Evolutionary conservation across 2,113 vertebrate genomes (phyloP).

Genomic region (Gymnogyps californianus): DNA sequence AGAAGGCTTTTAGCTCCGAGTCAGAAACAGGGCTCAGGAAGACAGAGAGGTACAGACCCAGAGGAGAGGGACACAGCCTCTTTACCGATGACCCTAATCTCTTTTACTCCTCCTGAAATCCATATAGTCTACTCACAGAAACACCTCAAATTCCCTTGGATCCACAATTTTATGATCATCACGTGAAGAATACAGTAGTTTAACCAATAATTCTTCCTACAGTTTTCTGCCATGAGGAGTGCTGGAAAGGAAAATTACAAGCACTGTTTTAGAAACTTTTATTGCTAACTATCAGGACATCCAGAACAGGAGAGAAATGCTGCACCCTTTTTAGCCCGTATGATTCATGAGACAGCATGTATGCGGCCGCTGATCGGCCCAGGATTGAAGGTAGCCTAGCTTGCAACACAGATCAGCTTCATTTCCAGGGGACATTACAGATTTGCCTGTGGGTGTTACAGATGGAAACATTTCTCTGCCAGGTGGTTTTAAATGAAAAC

Average conservation of each 20-base stretch:
- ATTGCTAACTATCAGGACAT: neutral
- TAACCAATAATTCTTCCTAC: neutral
- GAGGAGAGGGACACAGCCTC: neutral
- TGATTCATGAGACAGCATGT: neutral
- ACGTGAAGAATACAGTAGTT: neutral
- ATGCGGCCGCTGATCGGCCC: neutral
- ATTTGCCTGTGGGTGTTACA: neutral
- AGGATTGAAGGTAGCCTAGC: neutral
- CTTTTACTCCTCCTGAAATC: neutral
- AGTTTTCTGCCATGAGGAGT: neutral
- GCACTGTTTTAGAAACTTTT: neutral
- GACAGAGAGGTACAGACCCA: neutral
- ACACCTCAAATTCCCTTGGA: neutral
- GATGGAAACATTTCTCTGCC: constrained; percentile 11
- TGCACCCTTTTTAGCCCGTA: neutral
- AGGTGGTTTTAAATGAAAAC: constrained; percentile 20
- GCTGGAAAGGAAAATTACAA: neutral
- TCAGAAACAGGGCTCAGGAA: neutral
- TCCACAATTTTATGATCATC: neutral
- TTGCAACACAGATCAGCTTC: neutral
- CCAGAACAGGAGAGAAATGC: neutral
- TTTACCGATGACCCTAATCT: accelerated
- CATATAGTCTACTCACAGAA: neutral
- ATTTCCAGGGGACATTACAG: neutral
- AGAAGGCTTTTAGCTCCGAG: neutral